Conservation (phyloP, 2,797 vertebrate species). For the Acipenser ruthenus region DNA sequence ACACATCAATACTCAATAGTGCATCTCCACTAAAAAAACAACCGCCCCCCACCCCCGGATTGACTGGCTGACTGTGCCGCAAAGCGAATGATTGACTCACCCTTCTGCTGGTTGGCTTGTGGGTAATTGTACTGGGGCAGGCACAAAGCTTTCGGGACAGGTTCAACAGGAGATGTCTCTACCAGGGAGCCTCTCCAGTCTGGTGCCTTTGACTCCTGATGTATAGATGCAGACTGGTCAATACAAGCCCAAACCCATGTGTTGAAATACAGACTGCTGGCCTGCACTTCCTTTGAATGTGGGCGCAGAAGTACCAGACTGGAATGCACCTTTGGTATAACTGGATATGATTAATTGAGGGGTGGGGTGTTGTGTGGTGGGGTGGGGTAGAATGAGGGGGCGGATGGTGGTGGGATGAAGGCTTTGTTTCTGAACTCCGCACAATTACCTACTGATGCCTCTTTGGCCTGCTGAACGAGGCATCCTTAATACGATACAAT, state of each 20-base stretch:
- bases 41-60: conserved; percentile 47
- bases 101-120: conserved; percentile 70
- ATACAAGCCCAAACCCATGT: too few species aligned
- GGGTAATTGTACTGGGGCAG: conserved; percentile 54
- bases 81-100: conserved; percentile 59
- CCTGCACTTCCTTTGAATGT: too few species aligned
- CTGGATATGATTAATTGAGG: too few species aligned
- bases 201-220: too few species aligned
- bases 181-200: too few species aligned
- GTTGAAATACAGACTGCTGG: too few species aligned
- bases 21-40: conserved; percentile 46
- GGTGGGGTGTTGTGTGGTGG: too few species aligned
- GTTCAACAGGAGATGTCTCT: too few species aligned
- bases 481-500: conserved; percentile 50
- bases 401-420: conserved; percentile 35
- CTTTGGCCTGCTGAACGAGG: conserved; percentile 53
- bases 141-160: conserved; percentile 64
- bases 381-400: not conserved
- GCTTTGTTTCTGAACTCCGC: conserved; percentile 60
- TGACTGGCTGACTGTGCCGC: conserved; percentile 72
- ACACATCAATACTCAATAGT: conserved; percentile 31
- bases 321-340: too few species aligned
- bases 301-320: too few species aligned
- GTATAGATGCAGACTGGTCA: too few species aligned
- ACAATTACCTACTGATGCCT: conserved; percentile 59